A percentile compares a stretch with the other conserved stretches of the same genome.
Evolutionary conservation across 2,888 invertebrate species (phyloP).

Genomic region (Eumacrocentrus americanus): DNA sequence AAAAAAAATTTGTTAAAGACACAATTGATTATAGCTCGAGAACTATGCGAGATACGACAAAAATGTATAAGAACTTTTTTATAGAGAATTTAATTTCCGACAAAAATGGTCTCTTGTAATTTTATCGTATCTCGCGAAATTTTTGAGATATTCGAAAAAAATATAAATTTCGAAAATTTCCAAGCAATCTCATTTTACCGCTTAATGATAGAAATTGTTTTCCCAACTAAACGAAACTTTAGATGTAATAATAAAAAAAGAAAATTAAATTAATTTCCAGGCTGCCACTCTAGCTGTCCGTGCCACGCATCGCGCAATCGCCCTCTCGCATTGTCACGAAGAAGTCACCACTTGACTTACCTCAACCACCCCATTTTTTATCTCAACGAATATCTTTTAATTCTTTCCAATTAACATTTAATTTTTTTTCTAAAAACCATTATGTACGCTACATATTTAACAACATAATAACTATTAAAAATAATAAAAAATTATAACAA

Average conservation of each 20-base stretch:
- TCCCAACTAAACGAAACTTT: neutral
- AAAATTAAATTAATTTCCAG: slow-evolving; percentile 38
- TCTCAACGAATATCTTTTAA: too few species aligned
- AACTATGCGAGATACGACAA: too few species aligned
- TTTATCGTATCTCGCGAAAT: too few species aligned
- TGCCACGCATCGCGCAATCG: slow-evolving; percentile 51
- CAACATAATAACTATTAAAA: too few species aligned
- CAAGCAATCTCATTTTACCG: neutral
- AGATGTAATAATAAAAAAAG: neutral
- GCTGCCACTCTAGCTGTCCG: slow-evolving; percentile 55
- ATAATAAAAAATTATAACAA: too few species aligned
- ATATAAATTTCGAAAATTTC: neutral
- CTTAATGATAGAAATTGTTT: neutral
- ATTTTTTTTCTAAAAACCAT: too few species aligned
- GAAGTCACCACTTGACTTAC: slow-evolving; percentile 25
- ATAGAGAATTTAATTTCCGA: neutral
- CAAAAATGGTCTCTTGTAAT: neutral
- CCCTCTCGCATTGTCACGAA: slow-evolving; percentile 37
- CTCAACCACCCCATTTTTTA: neutral
- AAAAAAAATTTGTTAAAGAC: too few species aligned
- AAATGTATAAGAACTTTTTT: neutral
- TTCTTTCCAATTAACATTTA: too few species aligned
- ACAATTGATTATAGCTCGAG: too few species aligned
- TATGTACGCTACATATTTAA: too few species aligned
- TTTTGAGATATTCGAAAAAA: too few species aligned